Evolutionary conservation across 2,113 vertebrate species (phyloP).

Genomic region (Melanerpes aurifrons): DNA sequence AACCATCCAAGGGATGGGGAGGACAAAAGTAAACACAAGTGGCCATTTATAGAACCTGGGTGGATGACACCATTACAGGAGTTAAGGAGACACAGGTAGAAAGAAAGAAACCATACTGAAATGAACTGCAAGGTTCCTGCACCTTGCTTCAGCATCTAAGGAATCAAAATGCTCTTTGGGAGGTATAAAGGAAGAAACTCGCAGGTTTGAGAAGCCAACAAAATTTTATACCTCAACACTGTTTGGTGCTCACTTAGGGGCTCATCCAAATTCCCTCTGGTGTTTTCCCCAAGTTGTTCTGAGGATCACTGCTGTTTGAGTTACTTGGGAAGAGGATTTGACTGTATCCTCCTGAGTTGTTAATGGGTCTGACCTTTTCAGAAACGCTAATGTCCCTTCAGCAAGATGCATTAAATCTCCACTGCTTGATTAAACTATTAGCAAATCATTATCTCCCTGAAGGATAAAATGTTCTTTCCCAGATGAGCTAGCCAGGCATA

Average conservation of each 20-base stretch:
- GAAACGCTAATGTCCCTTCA: slow-evolving; percentile 6
- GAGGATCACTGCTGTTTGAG: background rate
- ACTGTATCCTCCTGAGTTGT: slow-evolving; percentile 15
- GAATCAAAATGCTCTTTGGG: background rate
- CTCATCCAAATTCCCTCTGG: background rate
- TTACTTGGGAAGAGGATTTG: background rate
- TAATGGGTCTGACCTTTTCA: slow-evolving; percentile 27
- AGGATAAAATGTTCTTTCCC: slow-evolving; percentile 24
- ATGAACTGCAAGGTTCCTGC: background rate
- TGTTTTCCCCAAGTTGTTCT: background rate
- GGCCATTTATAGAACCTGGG: background rate
- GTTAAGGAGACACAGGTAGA: background rate
- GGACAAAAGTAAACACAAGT: background rate
- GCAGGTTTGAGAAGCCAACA: background rate
- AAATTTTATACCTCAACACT: background rate
- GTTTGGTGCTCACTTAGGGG: background rate
- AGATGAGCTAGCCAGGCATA: background rate
- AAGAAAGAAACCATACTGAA: background rate
- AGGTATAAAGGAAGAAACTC: background rate
- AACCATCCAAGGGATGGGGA: background rate
- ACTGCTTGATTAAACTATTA: slow-evolving; percentile 53
- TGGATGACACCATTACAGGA: accelerated
- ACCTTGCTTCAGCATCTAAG: background rate
- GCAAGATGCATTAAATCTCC: slow-evolving; percentile 31
- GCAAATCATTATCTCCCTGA: slow-evolving; percentile 42